Percentiles rank a stretch among this genome's conserved stretches.
These are phyloP conservation scores for Junonia oenone DNA, from an alignment of 2,888 invertebrate species.

Conservation along the genomic window DNA sequence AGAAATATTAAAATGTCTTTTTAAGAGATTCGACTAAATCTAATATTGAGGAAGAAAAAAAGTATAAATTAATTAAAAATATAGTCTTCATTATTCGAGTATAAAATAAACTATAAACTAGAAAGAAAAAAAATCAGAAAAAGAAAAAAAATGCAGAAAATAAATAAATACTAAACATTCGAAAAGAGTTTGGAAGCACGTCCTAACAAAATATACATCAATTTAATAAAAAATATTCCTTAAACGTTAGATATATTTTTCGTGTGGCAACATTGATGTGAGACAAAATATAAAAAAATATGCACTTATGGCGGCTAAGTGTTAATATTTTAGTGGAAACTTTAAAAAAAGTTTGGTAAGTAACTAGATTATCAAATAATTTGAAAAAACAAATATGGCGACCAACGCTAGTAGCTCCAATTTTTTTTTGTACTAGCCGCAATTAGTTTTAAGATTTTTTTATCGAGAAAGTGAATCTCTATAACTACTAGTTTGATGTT, in stretches of 20 bases:
- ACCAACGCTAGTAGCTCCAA: too few relatives aligned
- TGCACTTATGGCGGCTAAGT: too few relatives aligned
- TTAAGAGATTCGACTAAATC: background rate
- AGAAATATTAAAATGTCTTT: too few relatives aligned
- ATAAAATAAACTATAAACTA: background rate
- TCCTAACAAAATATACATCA: slow-evolving; percentile 9
- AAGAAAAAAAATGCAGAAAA: background rate
- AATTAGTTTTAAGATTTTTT: background rate
- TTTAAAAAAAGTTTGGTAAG: too few relatives aligned
- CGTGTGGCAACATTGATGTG: slow-evolving; percentile 11
- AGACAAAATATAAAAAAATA: background rate
- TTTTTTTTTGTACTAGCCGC: too few relatives aligned
- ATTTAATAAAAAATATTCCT: background rate
- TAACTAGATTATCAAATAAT: too few relatives aligned
- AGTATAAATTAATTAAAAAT: background rate
- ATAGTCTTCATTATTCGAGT: background rate
- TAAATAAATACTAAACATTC: background rate
- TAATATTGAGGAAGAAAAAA: background rate
- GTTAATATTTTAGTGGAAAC: too few relatives aligned
- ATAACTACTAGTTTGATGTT: too few relatives aligned
- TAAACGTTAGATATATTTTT: background rate
- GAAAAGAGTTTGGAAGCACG: background rate
- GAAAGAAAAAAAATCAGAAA: background rate
- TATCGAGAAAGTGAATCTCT: too few relatives aligned
- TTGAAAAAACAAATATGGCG: too few relatives aligned